phyloP scores from a whole-genome alignment of 2,888 invertebrate species.

The Synergus itoensis region DNA sequence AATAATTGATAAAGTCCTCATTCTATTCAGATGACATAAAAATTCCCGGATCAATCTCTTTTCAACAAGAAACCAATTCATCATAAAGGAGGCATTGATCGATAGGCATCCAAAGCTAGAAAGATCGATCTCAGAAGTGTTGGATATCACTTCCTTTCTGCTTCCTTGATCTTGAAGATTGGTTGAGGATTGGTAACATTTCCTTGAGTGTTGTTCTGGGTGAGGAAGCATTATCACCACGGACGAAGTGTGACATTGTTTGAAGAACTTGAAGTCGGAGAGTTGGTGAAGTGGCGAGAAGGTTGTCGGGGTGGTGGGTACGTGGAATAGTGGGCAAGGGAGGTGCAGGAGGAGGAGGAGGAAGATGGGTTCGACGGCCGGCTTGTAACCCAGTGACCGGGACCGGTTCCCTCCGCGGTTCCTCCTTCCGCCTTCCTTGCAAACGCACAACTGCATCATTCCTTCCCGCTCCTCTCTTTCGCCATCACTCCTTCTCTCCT shows the following conservation, averaged over 20 bases:
- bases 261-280: slow-evolving; percentile 65
- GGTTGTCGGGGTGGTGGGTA: slow-evolving; percentile 61
- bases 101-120: not conserved
- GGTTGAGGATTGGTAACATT: not conserved
- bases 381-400: slow-evolving; percentile 78
- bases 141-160: slow-evolving; percentile 19
- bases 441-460: slow-evolving; percentile 76
- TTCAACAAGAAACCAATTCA: not conserved
- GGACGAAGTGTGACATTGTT: slow-evolving; percentile 66
- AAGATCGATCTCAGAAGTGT: not conserved
- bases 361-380: slow-evolving; percentile 77
- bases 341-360: slow-evolving; percentile 62
- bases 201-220: not conserved
- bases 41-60: not conserved
- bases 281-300: slow-evolving; percentile 61
- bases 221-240: not conserved
- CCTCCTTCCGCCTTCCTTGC: slow-evolving; percentile 78
- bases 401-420: slow-evolving; percentile 77
- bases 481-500: slow-evolving; percentile 47
- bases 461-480: slow-evolving; percentile 62
- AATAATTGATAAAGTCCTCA: not conserved
- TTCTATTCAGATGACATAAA: not conserved
- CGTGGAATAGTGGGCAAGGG: slow-evolving; percentile 48
- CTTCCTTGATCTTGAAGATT: slow-evolving; percentile 12
- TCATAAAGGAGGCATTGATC: slow-evolving; percentile 21